Percentiles rank a stretch among this genome's conserved stretches.
Evolutionary conservation across 2,888 invertebrate species (phyloP).

Genomic region (Fragum fragum): DNA sequence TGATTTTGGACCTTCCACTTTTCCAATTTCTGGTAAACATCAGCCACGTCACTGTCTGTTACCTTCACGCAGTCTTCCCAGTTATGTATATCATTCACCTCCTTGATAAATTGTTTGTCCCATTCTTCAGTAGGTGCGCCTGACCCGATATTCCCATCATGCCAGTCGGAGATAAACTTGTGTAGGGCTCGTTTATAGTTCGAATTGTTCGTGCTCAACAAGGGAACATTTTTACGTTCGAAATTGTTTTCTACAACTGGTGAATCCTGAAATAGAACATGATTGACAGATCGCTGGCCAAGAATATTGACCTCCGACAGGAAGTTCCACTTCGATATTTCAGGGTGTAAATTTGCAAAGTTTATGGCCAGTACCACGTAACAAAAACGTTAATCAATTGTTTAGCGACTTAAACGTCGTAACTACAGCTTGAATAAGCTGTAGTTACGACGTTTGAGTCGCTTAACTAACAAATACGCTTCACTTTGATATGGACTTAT

Average conservation of each 20-base stretch:
- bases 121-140: conserved; percentile 49
- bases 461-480: too few relatives aligned
- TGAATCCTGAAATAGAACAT: too few relatives aligned
- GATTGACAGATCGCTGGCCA: too few relatives aligned
- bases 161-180: conserved; percentile 40
- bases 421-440: too few relatives aligned
- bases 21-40: conserved; percentile 39
- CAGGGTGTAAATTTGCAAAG: too few relatives aligned
- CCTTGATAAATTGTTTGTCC: conserved; percentile 37
- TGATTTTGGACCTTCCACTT: conserved; percentile 48
- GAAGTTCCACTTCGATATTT: too few relatives aligned
- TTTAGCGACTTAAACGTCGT: too few relatives aligned
- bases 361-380: too few relatives aligned
- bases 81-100: conserved; percentile 35
- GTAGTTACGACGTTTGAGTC: too few relatives aligned
- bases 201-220: neutral
- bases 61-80: neutral
- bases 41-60: neutral
- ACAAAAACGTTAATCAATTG: too few relatives aligned
- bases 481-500: too few relatives aligned
- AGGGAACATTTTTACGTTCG: conserved; percentile 2
- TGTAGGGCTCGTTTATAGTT: conserved; percentile 4
- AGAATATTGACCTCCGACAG: too few relatives aligned
- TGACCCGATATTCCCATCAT: conserved; percentile 45
- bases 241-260: neutral